Conservation (phyloP, 2,888 invertebrate genomes). For the Spodoptera picta region DNA sequence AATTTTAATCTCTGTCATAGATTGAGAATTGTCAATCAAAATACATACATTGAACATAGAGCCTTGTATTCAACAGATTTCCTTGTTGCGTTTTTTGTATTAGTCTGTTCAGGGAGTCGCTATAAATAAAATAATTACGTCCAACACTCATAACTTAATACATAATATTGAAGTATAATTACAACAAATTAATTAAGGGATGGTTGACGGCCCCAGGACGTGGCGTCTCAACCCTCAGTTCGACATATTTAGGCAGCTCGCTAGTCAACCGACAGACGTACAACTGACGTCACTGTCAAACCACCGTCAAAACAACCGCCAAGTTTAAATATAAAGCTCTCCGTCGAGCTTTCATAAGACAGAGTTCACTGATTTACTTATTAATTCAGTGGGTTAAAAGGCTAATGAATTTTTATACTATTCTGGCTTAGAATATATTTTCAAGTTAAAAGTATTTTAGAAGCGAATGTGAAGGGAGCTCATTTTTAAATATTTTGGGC, state of each 20-base stretch:
- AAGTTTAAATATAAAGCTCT: constrained; percentile 36
- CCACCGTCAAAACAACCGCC: constrained; percentile 20
- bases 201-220: not conserved
- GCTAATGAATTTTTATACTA: constrained; percentile 45
- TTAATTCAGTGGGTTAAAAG: constrained; percentile 43
- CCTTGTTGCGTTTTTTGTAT: too few species aligned
- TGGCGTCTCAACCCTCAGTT: not conserved
- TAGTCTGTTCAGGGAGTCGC: too few species aligned
- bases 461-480: constrained; percentile 3
- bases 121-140: too few species aligned
- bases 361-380: constrained; percentile 42
- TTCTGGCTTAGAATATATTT: constrained; percentile 22
- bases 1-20: too few species aligned
- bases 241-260: constrained; percentile 2
- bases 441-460: not conserved
- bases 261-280: not conserved
- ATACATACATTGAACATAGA: too few species aligned
- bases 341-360: constrained; percentile 21
- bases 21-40: too few species aligned
- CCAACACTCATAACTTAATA: too few species aligned
- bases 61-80: too few species aligned
- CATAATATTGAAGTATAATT: too few species aligned
- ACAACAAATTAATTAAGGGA: too few species aligned
- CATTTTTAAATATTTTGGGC: not conserved
- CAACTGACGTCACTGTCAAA: constrained; percentile 17